Conservation (phyloP, 2,797 vertebrate species). For the Sternarchorhynchus goeldii region DNA sequence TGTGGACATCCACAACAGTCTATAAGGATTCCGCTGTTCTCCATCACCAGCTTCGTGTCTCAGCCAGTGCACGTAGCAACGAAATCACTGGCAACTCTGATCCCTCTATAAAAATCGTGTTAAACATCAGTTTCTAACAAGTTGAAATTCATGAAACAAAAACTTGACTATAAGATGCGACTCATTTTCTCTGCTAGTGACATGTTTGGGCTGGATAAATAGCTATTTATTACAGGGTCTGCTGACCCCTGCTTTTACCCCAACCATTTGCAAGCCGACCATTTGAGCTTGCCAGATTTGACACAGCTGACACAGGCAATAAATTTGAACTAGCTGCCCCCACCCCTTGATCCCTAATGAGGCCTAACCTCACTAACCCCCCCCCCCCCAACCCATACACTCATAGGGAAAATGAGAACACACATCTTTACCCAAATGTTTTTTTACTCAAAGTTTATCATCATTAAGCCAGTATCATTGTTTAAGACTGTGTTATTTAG, state of each 20-base stretch:
- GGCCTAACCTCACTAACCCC: conserved; percentile 55
- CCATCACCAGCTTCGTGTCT: no score
- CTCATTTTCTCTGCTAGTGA: conserved; percentile 16
- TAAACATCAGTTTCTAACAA: not conserved
- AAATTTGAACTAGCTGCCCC: conserved; percentile 79
- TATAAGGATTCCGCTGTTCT: no score
- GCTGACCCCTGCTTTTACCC: conserved; percentile 72
- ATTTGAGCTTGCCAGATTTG: conserved; percentile 83
- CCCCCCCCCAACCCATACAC: conserved; percentile 44
- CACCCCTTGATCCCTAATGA: conserved; percentile 76
- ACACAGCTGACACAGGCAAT: conserved; percentile 82
- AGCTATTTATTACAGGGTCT: conserved; percentile 66
- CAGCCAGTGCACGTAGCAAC: no score
- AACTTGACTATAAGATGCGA: not conserved
- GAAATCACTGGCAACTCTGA: no score
- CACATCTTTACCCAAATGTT: conserved; percentile 15
- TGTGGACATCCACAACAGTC: not conserved
- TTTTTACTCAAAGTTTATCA: not conserved
- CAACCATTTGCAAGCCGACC: conserved; percentile 81
- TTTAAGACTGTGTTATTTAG: not conserved
- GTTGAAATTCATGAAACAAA: not conserved
- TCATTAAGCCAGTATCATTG: not conserved
- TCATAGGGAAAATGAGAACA: not conserved
- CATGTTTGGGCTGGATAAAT: conserved; percentile 57
- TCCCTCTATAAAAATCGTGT: no score